Percentiles rank a stretch among this genome's conserved stretches.
Evolutionary conservation across 2,888 invertebrate genomes (phyloP).

Genomic region (Villa cingulata): DNA sequence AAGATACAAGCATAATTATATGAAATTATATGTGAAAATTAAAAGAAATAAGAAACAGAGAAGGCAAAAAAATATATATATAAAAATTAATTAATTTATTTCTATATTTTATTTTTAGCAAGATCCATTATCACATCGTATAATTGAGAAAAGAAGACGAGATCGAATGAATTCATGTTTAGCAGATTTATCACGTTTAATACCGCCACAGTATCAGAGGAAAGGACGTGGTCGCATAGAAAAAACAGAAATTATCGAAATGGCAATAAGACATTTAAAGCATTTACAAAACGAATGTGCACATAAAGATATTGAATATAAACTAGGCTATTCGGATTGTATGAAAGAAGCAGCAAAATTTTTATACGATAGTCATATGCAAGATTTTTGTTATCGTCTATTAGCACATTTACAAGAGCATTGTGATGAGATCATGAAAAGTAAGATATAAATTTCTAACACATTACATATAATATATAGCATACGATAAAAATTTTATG

Average conservation of each 20-base stretch:
- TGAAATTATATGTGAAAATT: no score
- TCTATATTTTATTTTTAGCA: constrained; percentile 40
- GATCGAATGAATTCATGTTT: constrained; percentile 97
- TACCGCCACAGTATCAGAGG: constrained; percentile 84
- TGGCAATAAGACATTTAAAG: constrained; percentile 91
- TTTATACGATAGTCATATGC: constrained; percentile 73
- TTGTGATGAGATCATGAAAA: constrained; percentile 50
- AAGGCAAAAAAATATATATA: no score
- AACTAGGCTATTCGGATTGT: constrained; percentile 82
- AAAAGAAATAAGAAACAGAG: no score
- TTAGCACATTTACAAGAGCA: constrained; percentile 73
- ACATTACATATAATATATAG: background rate
- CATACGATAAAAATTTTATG: background rate
- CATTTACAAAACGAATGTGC: constrained; percentile 57
- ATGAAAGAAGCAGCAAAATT: constrained; percentile 80
- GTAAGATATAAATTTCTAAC: constrained; percentile 26
- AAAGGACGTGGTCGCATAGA: constrained; percentile 92
- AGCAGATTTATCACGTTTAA: constrained; percentile 82
- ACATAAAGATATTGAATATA: constrained; percentile 43
- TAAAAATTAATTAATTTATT: no score
- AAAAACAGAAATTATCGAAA: constrained; percentile 96
- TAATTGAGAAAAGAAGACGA: constrained; percentile 87
- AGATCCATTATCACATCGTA: constrained; percentile 96
- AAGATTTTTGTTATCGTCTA: constrained; percentile 67
- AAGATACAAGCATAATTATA: no score